Conservation (phyloP, 2,113 vertebrate species). For the Clarias batrachus region DNA sequence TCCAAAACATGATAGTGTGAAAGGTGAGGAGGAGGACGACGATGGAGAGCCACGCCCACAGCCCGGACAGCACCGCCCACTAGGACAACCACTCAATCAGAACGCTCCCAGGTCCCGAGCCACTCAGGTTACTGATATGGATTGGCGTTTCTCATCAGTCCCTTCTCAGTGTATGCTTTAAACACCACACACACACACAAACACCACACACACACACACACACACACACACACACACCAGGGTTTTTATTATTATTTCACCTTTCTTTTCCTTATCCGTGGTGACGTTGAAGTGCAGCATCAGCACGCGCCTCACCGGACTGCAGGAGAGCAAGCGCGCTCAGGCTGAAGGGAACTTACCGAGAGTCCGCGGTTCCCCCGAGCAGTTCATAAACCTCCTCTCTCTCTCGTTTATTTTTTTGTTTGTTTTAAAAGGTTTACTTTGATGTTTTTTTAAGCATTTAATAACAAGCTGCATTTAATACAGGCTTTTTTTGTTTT, state of each 20-base stretch:
- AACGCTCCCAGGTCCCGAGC: neutral
- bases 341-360: slow-evolving; percentile 54
- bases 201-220: too few species aligned
- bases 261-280: too few species aligned
- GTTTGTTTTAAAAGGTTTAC: slow-evolving; percentile 24
- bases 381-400: slow-evolving; percentile 84
- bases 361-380: slow-evolving; percentile 71
- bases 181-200: too few species aligned
- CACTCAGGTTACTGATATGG: neutral
- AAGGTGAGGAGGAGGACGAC: too few species aligned
- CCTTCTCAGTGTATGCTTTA: neutral
- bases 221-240: too few species aligned
- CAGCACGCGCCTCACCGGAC: slow-evolving; percentile 1
- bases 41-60: too few species aligned
- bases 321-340: neutral
- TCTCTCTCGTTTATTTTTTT: slow-evolving; percentile 60
- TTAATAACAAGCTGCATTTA: slow-evolving; percentile 92
- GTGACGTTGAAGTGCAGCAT: neutral
- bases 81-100: neutral
- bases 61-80: neutral
- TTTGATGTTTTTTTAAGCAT: slow-evolving; percentile 65
- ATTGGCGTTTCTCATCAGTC: too few species aligned
- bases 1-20: too few species aligned
- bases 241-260: too few species aligned
- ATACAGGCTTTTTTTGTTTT: slow-evolving; percentile 80